Base-by-base conservation (phyloP, 2,113 vertebrate genomes). In the Picathartes gymnocephalus region DNA sequence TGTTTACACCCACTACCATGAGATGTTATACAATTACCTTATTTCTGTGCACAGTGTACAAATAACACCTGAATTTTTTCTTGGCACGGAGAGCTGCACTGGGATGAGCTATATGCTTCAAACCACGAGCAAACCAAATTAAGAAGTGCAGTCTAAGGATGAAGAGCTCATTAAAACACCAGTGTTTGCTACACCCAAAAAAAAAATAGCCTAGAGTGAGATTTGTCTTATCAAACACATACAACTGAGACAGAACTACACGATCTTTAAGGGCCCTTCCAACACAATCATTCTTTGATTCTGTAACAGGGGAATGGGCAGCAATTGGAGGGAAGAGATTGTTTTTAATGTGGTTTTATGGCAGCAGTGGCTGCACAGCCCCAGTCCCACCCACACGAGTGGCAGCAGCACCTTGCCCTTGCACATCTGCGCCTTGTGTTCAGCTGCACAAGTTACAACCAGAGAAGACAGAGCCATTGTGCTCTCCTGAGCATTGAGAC, bases 191-290 rank as follows among this genome's bases (percentile, higher is more conserved):
- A 37, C 15, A 30, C 4, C 8, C 22, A 24, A 12, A 15, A 23
- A 58, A 28, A 65, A 37, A 7, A n/a, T n/a, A n/a, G 4, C 39
- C 11, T 12, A 27, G 10, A 80, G 64, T 6, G 17, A 30, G 5
- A 13, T 28, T 51, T 81, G 9, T 33, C 15, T 87, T 71, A 9
- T 22, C 33, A 27, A 14, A 3, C 33, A 33, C 5, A 0, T 3
- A 2, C 6, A 24, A 45, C 22, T 0, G 0, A 54, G 68, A 1
- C 6, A 21, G 33, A 39, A 6, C 7, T 7, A 2, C 2, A 24
- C 1, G 10, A 60, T 19, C 9, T 14, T 11, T 13, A 19, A 51
- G 22, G 33, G 19, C 8, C 45, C 28, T 45, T 69, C 23, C 54
- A 47, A 65, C 48, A 33, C 11, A 56, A 47, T 28, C 7, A 39